Conservation (phyloP, 2,113 vertebrate species). For the Corythornis vintsioides region DNA sequence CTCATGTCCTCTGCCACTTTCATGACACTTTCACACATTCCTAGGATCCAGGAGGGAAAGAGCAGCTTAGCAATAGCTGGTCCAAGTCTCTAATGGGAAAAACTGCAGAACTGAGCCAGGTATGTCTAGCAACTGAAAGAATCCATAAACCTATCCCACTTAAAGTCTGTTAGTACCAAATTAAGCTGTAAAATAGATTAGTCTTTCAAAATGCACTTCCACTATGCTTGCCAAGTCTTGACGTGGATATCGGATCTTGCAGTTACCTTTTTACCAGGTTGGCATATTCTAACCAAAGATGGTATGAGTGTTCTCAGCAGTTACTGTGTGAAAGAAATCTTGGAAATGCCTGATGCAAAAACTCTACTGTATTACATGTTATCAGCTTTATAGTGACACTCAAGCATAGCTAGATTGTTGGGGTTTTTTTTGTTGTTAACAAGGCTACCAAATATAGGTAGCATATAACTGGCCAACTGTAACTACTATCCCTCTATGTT, state of each 20-base stretch:
- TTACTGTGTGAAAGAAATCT: neutral
- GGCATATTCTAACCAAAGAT: neutral
- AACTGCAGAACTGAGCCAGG: constrained; percentile 12
- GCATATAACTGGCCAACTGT: constrained; percentile 52
- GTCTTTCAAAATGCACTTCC: neutral
- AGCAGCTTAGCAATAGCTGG: neutral
- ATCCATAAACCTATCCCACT: constrained; percentile 16
- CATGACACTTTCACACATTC: neutral
- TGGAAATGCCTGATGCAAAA: neutral
- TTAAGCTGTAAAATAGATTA: constrained; percentile 10
- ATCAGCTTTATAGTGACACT: neutral
- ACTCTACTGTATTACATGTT: constrained; percentile 23
- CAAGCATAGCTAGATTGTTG: neutral
- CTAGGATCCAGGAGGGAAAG: neutral
- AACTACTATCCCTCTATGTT: constrained; percentile 37
- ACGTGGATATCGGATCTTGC: neutral
- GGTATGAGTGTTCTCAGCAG: neutral
- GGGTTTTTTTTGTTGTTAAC: neutral
- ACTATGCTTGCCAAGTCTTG: neutral
- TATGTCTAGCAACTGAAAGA: neutral
- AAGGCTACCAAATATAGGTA: constrained; percentile 49
- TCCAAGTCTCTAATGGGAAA: constrained; percentile 35
- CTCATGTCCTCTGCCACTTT: neutral
- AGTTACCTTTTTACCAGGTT: neutral
- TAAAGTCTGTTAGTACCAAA: neutral